Conservation (phyloP, 1,140 invertebrate genomes). For the Phenacoccus solenopsis region DNA sequence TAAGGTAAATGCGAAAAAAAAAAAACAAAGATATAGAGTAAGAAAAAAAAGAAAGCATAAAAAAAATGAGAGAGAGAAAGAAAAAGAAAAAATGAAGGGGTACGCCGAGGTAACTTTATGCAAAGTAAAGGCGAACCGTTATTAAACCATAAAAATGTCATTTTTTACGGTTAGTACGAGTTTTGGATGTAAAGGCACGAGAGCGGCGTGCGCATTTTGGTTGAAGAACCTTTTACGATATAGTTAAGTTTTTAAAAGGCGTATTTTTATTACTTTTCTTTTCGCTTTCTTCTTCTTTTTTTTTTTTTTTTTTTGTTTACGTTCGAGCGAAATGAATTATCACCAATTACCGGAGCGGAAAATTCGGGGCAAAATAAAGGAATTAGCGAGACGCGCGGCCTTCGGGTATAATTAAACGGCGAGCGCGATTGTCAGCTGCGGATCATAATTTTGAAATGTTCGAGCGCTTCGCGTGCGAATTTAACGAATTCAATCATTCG, state of each 20-base stretch:
- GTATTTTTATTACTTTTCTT: not conserved
- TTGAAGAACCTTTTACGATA: not conserved
- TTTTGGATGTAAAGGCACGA: not conserved
- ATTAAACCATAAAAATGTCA: not conserved
- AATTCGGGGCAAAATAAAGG: too few relatives aligned
- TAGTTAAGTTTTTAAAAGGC: not conserved
- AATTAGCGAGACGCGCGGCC: too few relatives aligned
- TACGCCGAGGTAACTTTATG: slow-evolving; percentile 1
- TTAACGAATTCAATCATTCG: too few relatives aligned
- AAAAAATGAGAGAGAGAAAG: not conserved
- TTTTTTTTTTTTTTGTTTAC: not conserved
- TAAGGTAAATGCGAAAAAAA: too few relatives aligned
- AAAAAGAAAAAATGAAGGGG: too few relatives aligned
- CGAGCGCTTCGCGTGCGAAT: too few relatives aligned
- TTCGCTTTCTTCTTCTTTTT: too few relatives aligned
- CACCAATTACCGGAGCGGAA: not conserved
- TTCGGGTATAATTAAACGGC: too few relatives aligned
- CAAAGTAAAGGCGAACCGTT: not conserved
- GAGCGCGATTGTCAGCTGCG: too few relatives aligned
- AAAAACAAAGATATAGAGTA: too few relatives aligned
- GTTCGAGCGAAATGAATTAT: not conserved
- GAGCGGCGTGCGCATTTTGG: not conserved
- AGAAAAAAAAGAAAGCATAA: too few relatives aligned
- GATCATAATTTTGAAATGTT: too few relatives aligned
- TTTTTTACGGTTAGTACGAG: not conserved